Conservation (phyloP, 2,888 invertebrate species). For the Spilosoma lubricipeda region DNA sequence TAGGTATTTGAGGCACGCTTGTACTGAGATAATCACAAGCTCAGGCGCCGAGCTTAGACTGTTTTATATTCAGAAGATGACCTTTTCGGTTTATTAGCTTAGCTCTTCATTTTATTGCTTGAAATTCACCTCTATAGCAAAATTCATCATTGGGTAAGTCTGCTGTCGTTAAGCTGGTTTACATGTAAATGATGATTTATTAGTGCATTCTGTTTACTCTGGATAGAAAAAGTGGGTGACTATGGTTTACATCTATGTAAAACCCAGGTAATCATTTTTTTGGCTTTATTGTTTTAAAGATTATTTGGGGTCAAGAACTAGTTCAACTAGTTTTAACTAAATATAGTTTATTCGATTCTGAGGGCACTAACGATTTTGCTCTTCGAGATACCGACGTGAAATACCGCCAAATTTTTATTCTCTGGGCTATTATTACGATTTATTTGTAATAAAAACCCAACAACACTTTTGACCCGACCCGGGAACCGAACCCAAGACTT, state of each 20-base stretch:
- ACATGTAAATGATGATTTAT: neutral
- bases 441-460: too few relatives aligned
- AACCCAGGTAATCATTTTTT: too few relatives aligned
- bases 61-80: slow-evolving; percentile 43
- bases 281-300: too few relatives aligned
- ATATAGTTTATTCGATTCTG: too few relatives aligned
- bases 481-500: too few relatives aligned
- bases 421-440: too few relatives aligned
- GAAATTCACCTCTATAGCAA: slow-evolving; percentile 8
- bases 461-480: too few relatives aligned
- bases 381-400: too few relatives aligned
- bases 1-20: slow-evolving; percentile 27
- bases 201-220: neutral
- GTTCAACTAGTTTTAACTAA: too few relatives aligned
- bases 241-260: neutral
- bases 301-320: too few relatives aligned
- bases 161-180: neutral
- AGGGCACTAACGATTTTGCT: too few relatives aligned
- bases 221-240: neutral
- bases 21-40: slow-evolving; percentile 31
- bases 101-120: slow-evolving; percentile 22
- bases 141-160: slow-evolving; percentile 12
- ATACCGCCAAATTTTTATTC: too few relatives aligned
- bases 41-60: slow-evolving; percentile 13
- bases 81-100: slow-evolving; percentile 29